Evolutionary conservation across 1,140 invertebrate genomes (phyloP), one percentile per base, ranked within the genome.

Genomic region (Fopius arisanus): DNA sequence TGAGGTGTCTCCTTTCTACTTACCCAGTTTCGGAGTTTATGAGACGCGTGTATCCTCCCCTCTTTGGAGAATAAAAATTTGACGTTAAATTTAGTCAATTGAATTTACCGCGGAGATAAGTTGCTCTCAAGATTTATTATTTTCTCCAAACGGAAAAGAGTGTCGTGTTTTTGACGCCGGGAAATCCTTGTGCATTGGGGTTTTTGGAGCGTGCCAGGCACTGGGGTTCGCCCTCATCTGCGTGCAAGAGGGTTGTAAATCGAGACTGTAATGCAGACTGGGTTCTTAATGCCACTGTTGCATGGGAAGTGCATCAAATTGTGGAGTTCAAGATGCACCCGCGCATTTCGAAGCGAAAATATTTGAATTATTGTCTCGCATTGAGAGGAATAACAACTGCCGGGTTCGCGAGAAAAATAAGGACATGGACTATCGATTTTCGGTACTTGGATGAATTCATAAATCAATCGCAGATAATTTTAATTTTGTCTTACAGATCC

Each of bases 181-280:
- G 23, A 69, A 69, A 69, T 68, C 23, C 21, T 16, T 9, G 21
- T 14, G 16, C 26, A 26, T 66, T 14, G 29, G 1, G 63, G 37
- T 66, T 65, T 65, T 19, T 10, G 63, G 16, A 37, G 63, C 63
- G 63, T 66, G 63, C 63, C 63, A 66, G 63, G 63, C 37, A 66
- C 63, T 31, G 31, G 43, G 43, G 43, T 48, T 48, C 5, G 43
- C 3, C 14, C 16, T 48, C 40, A 74, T 70, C 62, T 69, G 73
- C 73, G 73, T 74, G 73, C 33, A 29, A 31, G 28, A n/a, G 43
- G 16, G 14, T 54, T 74, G 73, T 74, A 74, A 74, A 74, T 74
- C 73, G 67, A 69, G 73, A n/a, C 40, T 43, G 14, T 59, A 29
- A 43, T 40, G 67, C 63, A 41, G 72, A 4, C 12, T 21, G 48